Conservation (phyloP, 2,113 vertebrate genomes). For the Cricetomys ansorgei region DNA sequence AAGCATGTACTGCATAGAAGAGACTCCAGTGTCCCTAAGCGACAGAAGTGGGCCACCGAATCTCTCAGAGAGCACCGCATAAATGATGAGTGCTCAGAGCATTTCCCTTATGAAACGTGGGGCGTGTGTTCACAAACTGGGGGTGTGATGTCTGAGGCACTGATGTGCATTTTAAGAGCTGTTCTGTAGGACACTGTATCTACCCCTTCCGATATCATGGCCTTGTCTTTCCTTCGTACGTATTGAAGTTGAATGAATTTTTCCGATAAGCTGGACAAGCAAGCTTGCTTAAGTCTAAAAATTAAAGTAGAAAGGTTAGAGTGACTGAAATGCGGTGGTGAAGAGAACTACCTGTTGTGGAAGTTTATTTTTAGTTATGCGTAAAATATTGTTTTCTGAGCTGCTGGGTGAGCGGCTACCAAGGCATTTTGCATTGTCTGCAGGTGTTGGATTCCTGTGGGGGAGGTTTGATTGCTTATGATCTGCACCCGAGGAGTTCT, state of each 20-base stretch:
- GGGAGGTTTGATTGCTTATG: too few relatives aligned
- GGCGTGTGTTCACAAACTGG: conserved; percentile 88
- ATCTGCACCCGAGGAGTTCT: too few relatives aligned
- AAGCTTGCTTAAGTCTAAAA: conserved; percentile 83
- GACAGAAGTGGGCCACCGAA: conserved; percentile 90
- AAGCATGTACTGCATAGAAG: conserved; percentile 95
- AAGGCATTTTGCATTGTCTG: too few relatives aligned
- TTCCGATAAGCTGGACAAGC: conserved; percentile 82
- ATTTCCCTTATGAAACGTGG: conserved; percentile 89
- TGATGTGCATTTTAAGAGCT: conserved; percentile 85
- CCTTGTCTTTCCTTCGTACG: conserved; percentile 83
- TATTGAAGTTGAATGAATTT: conserved; percentile 83
- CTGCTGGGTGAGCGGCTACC: too few relatives aligned
- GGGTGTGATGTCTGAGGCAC: conserved; percentile 83
- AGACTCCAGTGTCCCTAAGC: conserved; percentile 93
- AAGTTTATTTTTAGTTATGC: too few relatives aligned
- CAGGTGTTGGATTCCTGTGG: too few relatives aligned
- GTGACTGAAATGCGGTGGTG: conserved; percentile 80
- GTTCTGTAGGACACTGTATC: conserved; percentile 85
- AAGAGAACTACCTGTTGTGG: conserved; percentile 84
- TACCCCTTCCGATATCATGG: conserved; percentile 84
- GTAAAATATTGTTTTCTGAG: too few relatives aligned
- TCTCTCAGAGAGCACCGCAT: conserved; percentile 89
- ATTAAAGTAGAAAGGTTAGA: conserved; percentile 80
- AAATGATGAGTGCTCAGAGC: conserved; percentile 91